Percentiles rank a stretch among this genome's conserved stretches.
Conservation (phyloP, 2,888 invertebrate species). For the Lasiommata megera region DNA sequence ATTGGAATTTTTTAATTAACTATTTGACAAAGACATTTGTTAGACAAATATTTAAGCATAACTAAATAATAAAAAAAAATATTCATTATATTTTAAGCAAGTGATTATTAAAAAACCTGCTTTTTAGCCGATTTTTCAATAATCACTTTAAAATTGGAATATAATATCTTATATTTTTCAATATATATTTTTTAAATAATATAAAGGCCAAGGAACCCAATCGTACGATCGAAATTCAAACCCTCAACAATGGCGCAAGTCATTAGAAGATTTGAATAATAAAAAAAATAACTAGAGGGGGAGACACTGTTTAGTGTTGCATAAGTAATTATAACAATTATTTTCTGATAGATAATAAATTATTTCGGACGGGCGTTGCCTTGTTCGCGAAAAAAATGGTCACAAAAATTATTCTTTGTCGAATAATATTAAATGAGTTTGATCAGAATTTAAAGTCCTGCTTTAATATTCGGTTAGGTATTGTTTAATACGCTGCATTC, state of each 20-base stretch:
- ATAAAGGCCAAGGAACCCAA: conserved; percentile 33
- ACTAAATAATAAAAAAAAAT: too few relatives aligned
- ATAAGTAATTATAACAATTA: conserved; percentile 78
- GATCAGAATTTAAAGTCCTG: background rate
- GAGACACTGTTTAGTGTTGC: conserved; percentile 59
- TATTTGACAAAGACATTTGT: too few relatives aligned
- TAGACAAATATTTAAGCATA: too few relatives aligned
- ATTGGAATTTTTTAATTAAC: too few relatives aligned
- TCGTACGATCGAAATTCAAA: conserved; percentile 42
- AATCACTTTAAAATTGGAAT: background rate
- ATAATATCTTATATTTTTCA: background rate
- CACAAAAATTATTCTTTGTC: background rate
- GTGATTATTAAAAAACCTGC: too few relatives aligned
- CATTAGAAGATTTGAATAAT: conserved; percentile 76
- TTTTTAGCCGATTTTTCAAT: too few relatives aligned
- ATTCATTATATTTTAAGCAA: too few relatives aligned
- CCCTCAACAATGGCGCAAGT: conserved; percentile 54
- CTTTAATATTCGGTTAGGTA: too few relatives aligned
- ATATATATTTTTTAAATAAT: conserved; percentile 8
- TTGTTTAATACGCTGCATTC: too few relatives aligned
- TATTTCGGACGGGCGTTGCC: conserved; percentile 52
- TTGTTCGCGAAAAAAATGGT: conserved; percentile 18
- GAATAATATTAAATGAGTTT: background rate
- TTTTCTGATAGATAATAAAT: conserved; percentile 78
- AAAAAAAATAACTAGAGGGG: conserved; percentile 58